Evolutionary conservation across 2,888 invertebrate genomes (phyloP).

Genomic region (Clepsis dumicolana): DNA sequence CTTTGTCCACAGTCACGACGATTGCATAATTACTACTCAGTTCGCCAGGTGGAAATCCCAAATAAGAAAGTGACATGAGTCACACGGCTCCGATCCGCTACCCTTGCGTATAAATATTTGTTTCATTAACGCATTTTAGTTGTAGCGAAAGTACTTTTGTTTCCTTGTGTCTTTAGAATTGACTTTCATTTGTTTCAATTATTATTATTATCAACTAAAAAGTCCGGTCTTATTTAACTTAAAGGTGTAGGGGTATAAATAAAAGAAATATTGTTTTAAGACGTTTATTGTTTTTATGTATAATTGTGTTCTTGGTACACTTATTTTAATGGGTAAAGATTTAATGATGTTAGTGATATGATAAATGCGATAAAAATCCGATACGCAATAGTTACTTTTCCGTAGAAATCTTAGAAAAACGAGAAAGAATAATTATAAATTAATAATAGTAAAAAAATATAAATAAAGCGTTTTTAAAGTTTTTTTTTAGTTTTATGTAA

Average conservation of each 20-base stretch:
- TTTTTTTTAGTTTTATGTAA: not conserved
- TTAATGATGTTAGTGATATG: not conserved
- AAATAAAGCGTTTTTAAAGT: not conserved
- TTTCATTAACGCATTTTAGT: slow-evolving; percentile 35
- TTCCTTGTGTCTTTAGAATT: slow-evolving; percentile 33
- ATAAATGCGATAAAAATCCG: not conserved
- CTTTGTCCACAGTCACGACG: slow-evolving; percentile 23
- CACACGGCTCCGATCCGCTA: slow-evolving; percentile 52
- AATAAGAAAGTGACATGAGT: slow-evolving; percentile 73
- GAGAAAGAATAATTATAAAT: not conserved
- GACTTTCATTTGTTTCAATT: slow-evolving; percentile 26
- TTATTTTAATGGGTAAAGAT: not conserved
- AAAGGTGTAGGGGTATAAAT: slow-evolving; percentile 29
- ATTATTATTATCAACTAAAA: slow-evolving; percentile 13
- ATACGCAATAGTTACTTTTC: not conserved
- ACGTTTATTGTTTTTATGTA: slow-evolving; percentile 22
- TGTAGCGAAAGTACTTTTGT: slow-evolving; percentile 38
- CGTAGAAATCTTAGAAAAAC: not conserved
- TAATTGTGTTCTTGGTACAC: not conserved
- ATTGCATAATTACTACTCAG: slow-evolving; percentile 19
- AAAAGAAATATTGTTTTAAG: slow-evolving; percentile 18
- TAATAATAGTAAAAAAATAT: not conserved
- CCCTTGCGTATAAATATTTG: slow-evolving; percentile 25
- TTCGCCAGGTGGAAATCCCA: slow-evolving; percentile 50
- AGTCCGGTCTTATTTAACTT: slow-evolving; percentile 14